phyloP scores from a whole-genome alignment of 2,888 invertebrate species.

The Ectemnius lituratus region DNA sequence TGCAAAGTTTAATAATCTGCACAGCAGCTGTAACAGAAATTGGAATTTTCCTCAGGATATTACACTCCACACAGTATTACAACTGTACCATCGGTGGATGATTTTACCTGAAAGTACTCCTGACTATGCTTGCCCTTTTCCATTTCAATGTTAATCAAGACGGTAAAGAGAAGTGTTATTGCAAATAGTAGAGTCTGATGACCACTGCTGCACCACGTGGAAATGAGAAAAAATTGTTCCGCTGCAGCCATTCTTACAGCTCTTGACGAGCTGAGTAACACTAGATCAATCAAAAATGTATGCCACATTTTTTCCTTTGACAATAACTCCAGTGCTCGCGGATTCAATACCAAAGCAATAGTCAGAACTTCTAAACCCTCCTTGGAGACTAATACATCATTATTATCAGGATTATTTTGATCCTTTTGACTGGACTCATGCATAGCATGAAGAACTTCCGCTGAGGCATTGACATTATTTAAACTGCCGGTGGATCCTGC shows the following conservation, averaged over 20 bases:
- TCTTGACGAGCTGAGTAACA: slow-evolving; percentile 89
- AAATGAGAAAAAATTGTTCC: slow-evolving; percentile 91
- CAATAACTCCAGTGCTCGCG: slow-evolving; percentile 89
- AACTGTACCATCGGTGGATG: neutral
- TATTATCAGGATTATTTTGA: slow-evolving; percentile 81
- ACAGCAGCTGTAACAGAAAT: slow-evolving; percentile 80
- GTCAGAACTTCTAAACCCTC: slow-evolving; percentile 96
- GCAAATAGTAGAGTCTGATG: slow-evolving; percentile 83
- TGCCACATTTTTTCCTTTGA: slow-evolving; percentile 92
- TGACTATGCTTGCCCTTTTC: slow-evolving; percentile 86
- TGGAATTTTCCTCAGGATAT: neutral
- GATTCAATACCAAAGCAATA: slow-evolving; percentile 92
- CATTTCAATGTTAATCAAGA: slow-evolving; percentile 82
- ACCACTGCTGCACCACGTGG: slow-evolving; percentile 87
- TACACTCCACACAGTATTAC: neutral
- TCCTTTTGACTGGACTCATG: slow-evolving; percentile 82
- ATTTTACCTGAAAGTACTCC: slow-evolving; percentile 84
- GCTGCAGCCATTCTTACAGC: slow-evolving; percentile 88
- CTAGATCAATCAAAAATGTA: slow-evolving; percentile 91
- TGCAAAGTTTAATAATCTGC: slow-evolving; percentile 85
- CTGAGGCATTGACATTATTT: slow-evolving; percentile 81
- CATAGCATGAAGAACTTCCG: slow-evolving; percentile 83
- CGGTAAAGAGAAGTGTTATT: slow-evolving; percentile 84
- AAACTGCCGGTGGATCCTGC: slow-evolving; percentile 86
- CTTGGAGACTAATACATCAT: slow-evolving; percentile 88